These are phyloP conservation scores for Nothoprocta perdicaria DNA, from an alignment of 2,113 vertebrate genomes.

Conservation along the genomic window DNA sequence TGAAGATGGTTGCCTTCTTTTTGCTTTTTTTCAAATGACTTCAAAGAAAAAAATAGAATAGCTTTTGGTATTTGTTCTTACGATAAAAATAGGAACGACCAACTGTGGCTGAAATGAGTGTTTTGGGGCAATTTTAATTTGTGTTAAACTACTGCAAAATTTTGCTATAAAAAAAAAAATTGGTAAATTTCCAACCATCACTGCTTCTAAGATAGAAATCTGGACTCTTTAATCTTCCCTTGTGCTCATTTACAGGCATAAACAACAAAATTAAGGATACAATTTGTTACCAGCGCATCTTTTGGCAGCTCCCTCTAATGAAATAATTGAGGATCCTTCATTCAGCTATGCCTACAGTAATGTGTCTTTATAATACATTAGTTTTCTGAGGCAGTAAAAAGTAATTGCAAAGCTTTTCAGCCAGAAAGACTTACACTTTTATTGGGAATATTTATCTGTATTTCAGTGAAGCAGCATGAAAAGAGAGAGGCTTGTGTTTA, in stretches of 20 bases:
- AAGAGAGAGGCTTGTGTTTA: not conserved
- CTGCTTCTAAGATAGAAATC: not conserved
- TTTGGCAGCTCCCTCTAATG: not conserved
- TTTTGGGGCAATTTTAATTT: not conserved
- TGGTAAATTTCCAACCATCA: not conserved
- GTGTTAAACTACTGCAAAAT: not conserved
- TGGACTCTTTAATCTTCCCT: not conserved
- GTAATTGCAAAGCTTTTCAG: not conserved
- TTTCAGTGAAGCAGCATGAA: not conserved
- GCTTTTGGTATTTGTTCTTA: not conserved
- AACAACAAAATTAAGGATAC: not conserved
- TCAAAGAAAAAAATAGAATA: not conserved
- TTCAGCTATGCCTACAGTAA: not conserved
- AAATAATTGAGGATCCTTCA: not conserved
- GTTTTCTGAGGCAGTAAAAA: not conserved
- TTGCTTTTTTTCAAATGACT: not conserved
- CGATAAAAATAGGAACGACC: not conserved
- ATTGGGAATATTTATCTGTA: not conserved
- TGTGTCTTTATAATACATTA: not conserved
- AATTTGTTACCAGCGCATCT: not conserved
- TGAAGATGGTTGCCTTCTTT: not conserved
- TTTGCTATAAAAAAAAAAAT: not conserved
- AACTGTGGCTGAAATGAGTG: not conserved
- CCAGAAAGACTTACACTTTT: not conserved
- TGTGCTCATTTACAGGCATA: fast-evolving